A percentile compares a stretch with the other conserved stretches of the same genome.
phyloP scores from a whole-genome alignment of 2,888 invertebrate genomes.

The Caenorhabditis sp. region DNA sequence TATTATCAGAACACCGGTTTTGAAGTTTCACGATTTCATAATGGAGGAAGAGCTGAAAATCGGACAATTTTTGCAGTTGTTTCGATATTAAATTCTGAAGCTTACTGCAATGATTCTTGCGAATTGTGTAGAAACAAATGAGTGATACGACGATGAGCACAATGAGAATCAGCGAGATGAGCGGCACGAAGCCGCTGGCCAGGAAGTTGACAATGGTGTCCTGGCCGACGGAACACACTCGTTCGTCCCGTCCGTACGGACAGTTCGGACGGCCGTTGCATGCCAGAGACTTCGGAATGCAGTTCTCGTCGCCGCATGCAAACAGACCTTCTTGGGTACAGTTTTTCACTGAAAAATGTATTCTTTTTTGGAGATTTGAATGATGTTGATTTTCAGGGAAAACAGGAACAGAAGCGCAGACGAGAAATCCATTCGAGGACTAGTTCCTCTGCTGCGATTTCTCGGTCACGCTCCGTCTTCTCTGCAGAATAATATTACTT shows the following conservation, averaged over 20 bases:
- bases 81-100: background rate
- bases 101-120: constrained; percentile 53
- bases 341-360: constrained; percentile 80
- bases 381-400: too few species aligned
- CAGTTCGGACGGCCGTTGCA: constrained; percentile 80
- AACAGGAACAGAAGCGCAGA: too few species aligned
- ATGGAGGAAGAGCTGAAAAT: constrained; percentile 53
- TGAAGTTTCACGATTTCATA: constrained; percentile 21
- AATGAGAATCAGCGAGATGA: constrained; percentile 68
- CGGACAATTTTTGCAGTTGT: background rate
- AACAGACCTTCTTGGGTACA: constrained; percentile 77
- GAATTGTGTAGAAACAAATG: constrained; percentile 70
- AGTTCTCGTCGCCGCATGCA: constrained; percentile 82
- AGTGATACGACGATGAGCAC: constrained; percentile 70
- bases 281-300: constrained; percentile 76
- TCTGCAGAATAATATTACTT: too few species aligned
- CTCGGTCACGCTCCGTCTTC: too few species aligned
- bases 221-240: constrained; percentile 63
- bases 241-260: constrained; percentile 79
- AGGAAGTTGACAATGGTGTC: constrained; percentile 65
- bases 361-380: too few species aligned
- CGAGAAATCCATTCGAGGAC: too few species aligned
- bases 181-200: constrained; percentile 71
- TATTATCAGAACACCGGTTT: constrained; percentile 25
- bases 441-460: too few species aligned